Percentiles rank a stretch among this genome's conserved stretches.
These are phyloP conservation scores for Avahi laniger DNA, from an alignment of 2,797 vertebrate species.

Conservation along the genomic window DNA sequence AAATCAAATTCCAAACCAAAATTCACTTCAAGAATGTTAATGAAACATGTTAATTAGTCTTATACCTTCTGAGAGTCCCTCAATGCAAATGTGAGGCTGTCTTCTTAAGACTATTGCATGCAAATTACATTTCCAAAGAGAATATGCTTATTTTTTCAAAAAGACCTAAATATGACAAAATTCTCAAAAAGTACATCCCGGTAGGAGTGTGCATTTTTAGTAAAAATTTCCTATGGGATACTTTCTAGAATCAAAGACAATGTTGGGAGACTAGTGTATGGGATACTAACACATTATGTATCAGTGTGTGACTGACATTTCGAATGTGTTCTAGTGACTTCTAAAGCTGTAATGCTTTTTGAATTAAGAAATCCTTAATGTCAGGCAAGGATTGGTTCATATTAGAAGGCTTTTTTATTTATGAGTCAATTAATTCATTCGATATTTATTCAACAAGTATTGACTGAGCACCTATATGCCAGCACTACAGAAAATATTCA, in stretches of 20 bases:
- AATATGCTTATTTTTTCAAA: not conserved
- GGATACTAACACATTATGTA: not conserved
- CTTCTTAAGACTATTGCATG: not conserved
- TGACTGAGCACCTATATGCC: not conserved
- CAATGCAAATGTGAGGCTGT: not conserved
- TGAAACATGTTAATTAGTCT: not conserved
- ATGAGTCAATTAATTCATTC: not conserved
- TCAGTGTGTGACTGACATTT: not conserved
- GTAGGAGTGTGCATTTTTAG: not conserved
- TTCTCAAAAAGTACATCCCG: conserved; percentile 10
- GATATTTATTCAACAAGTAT: not conserved
- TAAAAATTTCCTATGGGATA: not conserved
- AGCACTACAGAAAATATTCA: not conserved
- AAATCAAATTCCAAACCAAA: conserved; percentile 51
- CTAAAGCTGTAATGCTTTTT: not conserved
- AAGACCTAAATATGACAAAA: conserved; percentile 35
- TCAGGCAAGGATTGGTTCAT: not conserved
- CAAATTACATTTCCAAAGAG: conserved; percentile 36
- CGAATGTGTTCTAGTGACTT: not conserved
- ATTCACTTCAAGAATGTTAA: conserved; percentile 36
- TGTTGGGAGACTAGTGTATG: not conserved
- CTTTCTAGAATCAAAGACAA: not conserved
- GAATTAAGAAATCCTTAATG: conserved; percentile 16
- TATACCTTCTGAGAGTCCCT: not conserved
- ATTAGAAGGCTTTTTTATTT: not conserved